Evolutionary conservation across 2,888 invertebrate species (phyloP).

Genomic region (Thysanoteuthis rhombus): DNA sequence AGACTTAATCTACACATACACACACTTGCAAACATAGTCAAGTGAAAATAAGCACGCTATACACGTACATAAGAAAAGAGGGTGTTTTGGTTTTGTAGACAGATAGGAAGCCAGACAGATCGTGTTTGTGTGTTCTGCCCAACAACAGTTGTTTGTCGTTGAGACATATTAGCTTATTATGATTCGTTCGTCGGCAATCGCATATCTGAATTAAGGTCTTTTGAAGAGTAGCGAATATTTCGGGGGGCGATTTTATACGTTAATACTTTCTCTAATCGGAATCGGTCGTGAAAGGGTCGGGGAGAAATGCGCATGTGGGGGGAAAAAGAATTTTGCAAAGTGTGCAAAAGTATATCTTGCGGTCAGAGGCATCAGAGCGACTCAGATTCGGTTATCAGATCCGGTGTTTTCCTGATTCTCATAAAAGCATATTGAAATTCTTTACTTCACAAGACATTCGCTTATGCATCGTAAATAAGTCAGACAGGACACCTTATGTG

Average conservation of each 20-base stretch:
- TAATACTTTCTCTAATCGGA: not conserved
- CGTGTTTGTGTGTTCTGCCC: not conserved
- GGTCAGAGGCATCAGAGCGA: not conserved
- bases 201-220: not conserved
- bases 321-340: not conserved
- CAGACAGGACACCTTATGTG: not conserved
- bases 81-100: no score
- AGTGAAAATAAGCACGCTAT: no score
- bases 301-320: not conserved
- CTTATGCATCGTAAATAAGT: not conserved
- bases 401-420: not conserved
- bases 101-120: not conserved
- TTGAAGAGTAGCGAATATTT: not conserved
- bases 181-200: not conserved
- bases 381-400: not conserved
- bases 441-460: not conserved
- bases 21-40: no score
- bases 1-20: no score
- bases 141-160: conserved; percentile 12
- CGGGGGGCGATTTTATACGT: not conserved
- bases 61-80: no score
- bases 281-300: not conserved
- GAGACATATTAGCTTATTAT: not conserved
- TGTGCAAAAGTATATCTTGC: not conserved
- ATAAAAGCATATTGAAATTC: not conserved